Base-by-base conservation (phyloP, 2,113 vertebrate species). In the Saccopteryx leptura region DNA sequence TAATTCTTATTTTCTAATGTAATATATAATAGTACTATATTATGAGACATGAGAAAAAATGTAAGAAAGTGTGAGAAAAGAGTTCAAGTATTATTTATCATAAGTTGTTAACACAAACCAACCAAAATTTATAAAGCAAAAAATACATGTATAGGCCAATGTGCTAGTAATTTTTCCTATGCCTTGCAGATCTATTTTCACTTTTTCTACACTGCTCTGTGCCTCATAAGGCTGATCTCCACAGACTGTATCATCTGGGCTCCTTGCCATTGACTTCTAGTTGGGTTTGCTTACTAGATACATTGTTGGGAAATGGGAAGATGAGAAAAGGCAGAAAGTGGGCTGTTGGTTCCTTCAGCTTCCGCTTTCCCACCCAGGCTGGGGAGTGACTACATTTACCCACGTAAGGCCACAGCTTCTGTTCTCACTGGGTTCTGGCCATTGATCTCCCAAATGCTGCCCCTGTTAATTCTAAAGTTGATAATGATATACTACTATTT, bases 81-180 rank as follows among this genome's bases (percentile, higher is more conserved):
- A 80, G n/a, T 26, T 75, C 61, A 88, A 56, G 52, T 74, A 87
- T 75, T 75, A 31, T 72, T 91, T 81, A 60, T 81, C 14, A 75
- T 31, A 66, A 66, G n/a, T n/a, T 81, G 66, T 52, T 14, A 46
- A 91, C 66, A 96, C 31, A 28, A 48, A 79, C 60, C 46, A 28
- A 72, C 65, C 65, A n/a, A 86, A 94, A 76, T 61, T 46, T 52
- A 88, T 88, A 61, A 87, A 69, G 68, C 52, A 91, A 96, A 52
- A 88, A n/a, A 18, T 82, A 33, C 7, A 84, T n/a, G 15, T 52
- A 68, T 68, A 52, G 58, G 46, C 33, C 76, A 33, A 15, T 17
- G 26, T 31, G 13, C 5, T 71, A 28, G 19, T 54, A 48, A 61
- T 82, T 71, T 88, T 56, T n/a, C 46, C 76, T 83, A 60, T 56